phyloP scores from a whole-genome alignment of 2,113 vertebrate species.

The Anas platyrhynchos region DNA sequence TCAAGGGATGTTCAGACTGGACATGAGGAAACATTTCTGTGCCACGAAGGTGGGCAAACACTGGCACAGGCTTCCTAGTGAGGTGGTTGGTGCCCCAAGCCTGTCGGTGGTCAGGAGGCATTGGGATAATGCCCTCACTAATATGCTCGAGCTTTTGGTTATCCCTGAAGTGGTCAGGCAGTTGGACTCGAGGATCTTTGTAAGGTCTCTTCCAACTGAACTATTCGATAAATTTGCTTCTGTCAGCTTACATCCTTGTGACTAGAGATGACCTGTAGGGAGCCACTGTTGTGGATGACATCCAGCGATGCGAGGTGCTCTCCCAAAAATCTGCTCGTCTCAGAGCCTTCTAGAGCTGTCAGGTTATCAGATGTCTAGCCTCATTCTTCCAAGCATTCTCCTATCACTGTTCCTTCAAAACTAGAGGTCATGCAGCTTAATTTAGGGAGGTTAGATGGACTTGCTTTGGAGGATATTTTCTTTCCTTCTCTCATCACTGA shows the following conservation, averaged over 20 bases:
- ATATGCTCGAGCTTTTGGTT: too few species aligned
- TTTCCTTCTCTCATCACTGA: background rate
- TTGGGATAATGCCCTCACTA: too few species aligned
- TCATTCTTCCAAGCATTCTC: background rate
- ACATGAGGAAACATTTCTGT: too few species aligned
- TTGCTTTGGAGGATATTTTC: background rate
- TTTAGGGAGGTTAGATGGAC: background rate
- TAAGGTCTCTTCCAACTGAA: too few species aligned
- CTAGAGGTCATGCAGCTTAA: background rate
- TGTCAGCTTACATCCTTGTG: background rate
- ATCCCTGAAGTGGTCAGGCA: too few species aligned
- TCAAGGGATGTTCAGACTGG: too few species aligned
- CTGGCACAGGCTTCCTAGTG: too few species aligned
- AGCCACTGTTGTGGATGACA: background rate
- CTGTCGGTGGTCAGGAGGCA: too few species aligned
- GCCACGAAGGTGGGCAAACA: too few species aligned
- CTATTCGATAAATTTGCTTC: too few species aligned
- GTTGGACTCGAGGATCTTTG: too few species aligned
- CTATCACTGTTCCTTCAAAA: background rate
- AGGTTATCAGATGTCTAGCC: background rate
- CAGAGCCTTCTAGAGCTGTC: background rate
- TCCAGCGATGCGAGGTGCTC: background rate
- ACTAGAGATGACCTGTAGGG: background rate
- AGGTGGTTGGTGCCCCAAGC: too few species aligned
- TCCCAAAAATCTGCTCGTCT: background rate